Conservation (phyloP, 2,888 invertebrate species). For the Hybos culiciformis region DNA sequence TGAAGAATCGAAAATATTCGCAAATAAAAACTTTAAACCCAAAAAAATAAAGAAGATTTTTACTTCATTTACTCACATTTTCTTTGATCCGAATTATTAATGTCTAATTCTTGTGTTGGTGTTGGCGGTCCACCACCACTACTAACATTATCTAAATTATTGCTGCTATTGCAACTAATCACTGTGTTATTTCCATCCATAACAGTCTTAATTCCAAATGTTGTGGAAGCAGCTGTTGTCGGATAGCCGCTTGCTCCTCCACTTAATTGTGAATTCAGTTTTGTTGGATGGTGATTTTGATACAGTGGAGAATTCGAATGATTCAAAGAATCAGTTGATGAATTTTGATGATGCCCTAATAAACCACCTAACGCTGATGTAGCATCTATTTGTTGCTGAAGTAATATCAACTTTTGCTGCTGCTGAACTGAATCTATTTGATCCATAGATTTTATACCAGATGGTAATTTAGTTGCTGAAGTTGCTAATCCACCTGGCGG, state of each 20-base stretch:
- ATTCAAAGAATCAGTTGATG: conserved; percentile 8
- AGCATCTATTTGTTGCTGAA: conserved; percentile 13
- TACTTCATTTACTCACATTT: conserved; percentile 38
- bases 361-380: conserved; percentile 21
- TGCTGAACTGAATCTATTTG: conserved; percentile 36
- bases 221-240: conserved; percentile 31
- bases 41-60: background rate
- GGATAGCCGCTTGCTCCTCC: conserved; percentile 18
- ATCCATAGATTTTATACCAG: conserved; percentile 30
- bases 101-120: conserved; percentile 63
- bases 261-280: conserved; percentile 17
- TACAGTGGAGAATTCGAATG: conserved; percentile 17
- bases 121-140: conserved; percentile 53
- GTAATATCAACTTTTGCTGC: conserved; percentile 36
- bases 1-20: too few species aligned
- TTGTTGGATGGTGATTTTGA: conserved; percentile 34
- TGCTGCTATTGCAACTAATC: conserved; percentile 15
- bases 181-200: conserved; percentile 22
- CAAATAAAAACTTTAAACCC: too few species aligned
- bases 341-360: conserved; percentile 16
- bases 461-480: conserved; percentile 35
- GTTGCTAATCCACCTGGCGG: conserved; percentile 38
- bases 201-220: conserved; percentile 31
- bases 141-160: conserved; percentile 20
- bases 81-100: conserved; percentile 43